phyloP scores from a whole-genome alignment of 2,113 vertebrate genomes.

The Petrocephalus zakoni region DNA sequence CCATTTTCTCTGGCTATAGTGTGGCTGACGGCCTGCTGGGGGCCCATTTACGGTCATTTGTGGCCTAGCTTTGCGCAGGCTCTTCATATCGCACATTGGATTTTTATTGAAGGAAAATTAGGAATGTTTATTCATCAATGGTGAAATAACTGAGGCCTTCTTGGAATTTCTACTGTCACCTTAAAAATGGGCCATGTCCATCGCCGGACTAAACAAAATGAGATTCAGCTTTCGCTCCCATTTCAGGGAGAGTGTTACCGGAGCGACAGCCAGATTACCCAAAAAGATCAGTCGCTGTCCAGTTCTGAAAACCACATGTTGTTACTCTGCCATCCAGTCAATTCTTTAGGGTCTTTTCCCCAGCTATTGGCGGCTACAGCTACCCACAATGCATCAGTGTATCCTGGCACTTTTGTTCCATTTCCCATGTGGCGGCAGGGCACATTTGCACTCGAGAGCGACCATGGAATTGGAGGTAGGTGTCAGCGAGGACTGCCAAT shows the following conservation, averaged over 20 bases:
- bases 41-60: neutral
- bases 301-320: neutral
- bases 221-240: neutral
- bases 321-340: neutral
- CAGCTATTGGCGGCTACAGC: neutral
- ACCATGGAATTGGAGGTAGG: neutral
- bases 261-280: neutral
- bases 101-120: neutral
- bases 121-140: neutral
- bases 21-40: neutral
- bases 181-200: neutral
- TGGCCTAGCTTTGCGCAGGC: neutral
- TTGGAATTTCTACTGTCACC: neutral
- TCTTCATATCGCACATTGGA: neutral
- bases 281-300: neutral
- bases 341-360: neutral
- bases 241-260: neutral
- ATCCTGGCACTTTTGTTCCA: neutral
- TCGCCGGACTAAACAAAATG: neutral
- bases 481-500: neutral
- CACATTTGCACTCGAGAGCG: neutral
- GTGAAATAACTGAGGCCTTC: neutral
- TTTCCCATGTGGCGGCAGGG: neutral
- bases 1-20: neutral
- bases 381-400: neutral